Conservation (phyloP, 2,797 vertebrate species). For the Sebastiscus tertius region DNA sequence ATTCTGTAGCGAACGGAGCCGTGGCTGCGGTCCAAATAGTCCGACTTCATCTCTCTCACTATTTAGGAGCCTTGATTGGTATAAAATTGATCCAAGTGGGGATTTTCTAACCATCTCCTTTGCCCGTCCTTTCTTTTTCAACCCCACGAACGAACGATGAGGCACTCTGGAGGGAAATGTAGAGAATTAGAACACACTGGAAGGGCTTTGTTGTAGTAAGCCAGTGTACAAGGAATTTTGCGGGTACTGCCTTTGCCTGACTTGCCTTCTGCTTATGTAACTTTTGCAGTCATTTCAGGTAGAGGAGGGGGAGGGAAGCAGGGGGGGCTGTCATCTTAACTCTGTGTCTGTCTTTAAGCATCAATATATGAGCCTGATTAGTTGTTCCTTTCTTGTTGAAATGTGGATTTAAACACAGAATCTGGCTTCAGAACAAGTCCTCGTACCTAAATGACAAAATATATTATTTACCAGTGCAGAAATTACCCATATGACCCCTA, state of each 20-base stretch:
- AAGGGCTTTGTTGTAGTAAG: conserved; percentile 60
- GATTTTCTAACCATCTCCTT: conserved; percentile 58
- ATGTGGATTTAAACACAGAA: background rate
- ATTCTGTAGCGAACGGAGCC: conserved; percentile 22
- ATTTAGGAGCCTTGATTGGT: conserved; percentile 63
- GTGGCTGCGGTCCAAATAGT: conserved; percentile 54
- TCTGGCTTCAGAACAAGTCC: background rate
- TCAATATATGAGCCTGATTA: background rate
- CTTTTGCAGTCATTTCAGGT: conserved; percentile 34
- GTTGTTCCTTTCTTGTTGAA: background rate
- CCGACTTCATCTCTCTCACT: conserved; percentile 53
- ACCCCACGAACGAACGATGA: conserved; percentile 35
- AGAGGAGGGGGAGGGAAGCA: background rate
- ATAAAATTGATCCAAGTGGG: conserved; percentile 67
- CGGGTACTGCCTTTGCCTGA: conserved; percentile 23
- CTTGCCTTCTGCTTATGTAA: conserved; percentile 43
- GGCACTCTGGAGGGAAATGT: conserved; percentile 51
- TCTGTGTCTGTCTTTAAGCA: background rate
- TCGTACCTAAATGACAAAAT: background rate
- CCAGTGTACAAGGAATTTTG: conserved; percentile 38
- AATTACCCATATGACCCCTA: background rate
- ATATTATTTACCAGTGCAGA: background rate
- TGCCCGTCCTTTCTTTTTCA: conserved; percentile 53
- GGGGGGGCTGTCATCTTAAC: background rate
- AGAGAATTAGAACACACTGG: conserved; percentile 53